Conservation (phyloP, 1,140 invertebrate genomes). For the Cyphomyrmex costatus region DNA sequence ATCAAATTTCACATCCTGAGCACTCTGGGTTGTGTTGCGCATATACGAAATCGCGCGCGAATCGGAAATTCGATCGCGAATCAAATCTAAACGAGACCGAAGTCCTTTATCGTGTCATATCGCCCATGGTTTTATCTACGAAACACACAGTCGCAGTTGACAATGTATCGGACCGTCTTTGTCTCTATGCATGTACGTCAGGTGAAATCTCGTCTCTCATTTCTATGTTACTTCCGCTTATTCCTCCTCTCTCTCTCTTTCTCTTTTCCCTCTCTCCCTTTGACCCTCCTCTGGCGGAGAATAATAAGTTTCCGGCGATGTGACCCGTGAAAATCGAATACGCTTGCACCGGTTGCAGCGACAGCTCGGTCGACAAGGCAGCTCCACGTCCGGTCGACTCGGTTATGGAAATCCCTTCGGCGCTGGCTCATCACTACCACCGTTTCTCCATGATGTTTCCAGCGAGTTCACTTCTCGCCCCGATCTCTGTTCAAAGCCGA, state of each 20-base stretch:
- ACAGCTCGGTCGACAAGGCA: constrained; percentile 85
- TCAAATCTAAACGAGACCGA: constrained; percentile 35
- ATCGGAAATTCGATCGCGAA: constrained; percentile 32
- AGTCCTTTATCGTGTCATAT: constrained; percentile 43
- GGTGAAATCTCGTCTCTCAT: constrained; percentile 40
- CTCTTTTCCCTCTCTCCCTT: constrained; percentile 28
- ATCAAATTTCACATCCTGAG: constrained; percentile 1
- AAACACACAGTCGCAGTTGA: background rate
- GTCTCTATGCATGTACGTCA: background rate
- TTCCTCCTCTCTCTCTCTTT: constrained; percentile 53
- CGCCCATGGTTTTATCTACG: constrained; percentile 29
- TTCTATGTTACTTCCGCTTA: constrained; percentile 49
- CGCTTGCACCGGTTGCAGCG: constrained; percentile 84
- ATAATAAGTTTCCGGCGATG: constrained; percentile 84
- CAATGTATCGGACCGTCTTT: constrained; percentile 4
- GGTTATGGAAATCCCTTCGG: constrained; percentile 83
- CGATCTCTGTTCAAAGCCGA: constrained; percentile 72
- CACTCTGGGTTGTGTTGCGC: background rate
- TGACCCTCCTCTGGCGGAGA: constrained; percentile 65
- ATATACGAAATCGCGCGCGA: background rate
- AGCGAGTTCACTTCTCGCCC: constrained; percentile 53
- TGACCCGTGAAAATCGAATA: constrained; percentile 84
- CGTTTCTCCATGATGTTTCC: constrained; percentile 58
- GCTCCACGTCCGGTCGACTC: constrained; percentile 82
- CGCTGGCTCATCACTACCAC: constrained; percentile 77